Conservation (phyloP, 2,888 invertebrate species). For the Pristionchus exspectatus region DNA sequence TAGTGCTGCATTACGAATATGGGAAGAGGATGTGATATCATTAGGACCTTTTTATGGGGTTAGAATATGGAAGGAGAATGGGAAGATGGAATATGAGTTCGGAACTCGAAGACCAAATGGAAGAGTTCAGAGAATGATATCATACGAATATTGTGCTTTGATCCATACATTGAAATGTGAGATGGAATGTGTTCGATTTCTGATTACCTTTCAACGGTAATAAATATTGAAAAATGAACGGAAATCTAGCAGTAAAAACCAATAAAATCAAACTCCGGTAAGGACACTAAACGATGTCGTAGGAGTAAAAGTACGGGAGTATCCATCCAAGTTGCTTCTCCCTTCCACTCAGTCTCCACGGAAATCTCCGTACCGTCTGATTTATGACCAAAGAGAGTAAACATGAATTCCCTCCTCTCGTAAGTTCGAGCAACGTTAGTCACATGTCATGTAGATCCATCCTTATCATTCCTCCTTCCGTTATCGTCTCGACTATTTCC, state of each 20-base stretch:
- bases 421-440: background rate
- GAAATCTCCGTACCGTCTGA: background rate
- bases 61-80: background rate
- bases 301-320: background rate
- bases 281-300: background rate
- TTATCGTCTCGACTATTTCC: background rate
- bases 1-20: background rate
- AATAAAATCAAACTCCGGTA: too few relatives aligned
- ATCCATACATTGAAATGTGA: background rate
- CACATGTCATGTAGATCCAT: background rate
- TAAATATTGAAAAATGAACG: too few relatives aligned
- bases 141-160: background rate
- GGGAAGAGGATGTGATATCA: slow-evolving; percentile 3
- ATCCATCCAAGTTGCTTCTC: background rate
- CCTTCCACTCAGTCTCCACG: slow-evolving; percentile 21
- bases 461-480: slow-evolving; percentile 11
- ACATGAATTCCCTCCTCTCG: background rate
- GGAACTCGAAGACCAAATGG: background rate
- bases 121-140: background rate
- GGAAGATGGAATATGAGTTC: background rate
- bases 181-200: background rate
- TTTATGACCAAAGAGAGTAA: background rate
- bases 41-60: background rate
- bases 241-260: too few relatives aligned
- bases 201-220: too few relatives aligned